Percentiles rank a stretch among this genome's conserved stretches.
phyloP scores from a whole-genome alignment of 2,888 invertebrate species.

The Eurois occulta region DNA sequence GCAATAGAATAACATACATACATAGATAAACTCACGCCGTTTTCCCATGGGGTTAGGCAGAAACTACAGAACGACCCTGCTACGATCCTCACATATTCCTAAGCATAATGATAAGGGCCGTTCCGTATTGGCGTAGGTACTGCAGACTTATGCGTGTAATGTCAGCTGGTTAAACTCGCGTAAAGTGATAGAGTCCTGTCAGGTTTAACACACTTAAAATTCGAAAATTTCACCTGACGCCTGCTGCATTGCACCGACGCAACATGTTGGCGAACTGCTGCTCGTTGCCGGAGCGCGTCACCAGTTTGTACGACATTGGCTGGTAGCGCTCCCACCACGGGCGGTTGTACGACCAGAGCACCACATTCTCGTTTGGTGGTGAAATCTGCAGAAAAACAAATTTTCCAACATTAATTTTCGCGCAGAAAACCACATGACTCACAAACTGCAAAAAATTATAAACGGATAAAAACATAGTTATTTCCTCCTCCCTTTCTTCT shows the following conservation, averaged over 20 bases:
- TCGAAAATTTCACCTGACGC: slow-evolving; percentile 90
- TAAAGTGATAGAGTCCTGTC: background rate
- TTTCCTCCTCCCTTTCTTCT: background rate
- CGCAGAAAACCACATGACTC: background rate
- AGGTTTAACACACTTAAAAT: background rate
- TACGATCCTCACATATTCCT: too few relatives aligned
- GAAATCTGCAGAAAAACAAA: slow-evolving; percentile 83
- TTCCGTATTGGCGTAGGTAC: too few relatives aligned
- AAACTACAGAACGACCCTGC: too few relatives aligned
- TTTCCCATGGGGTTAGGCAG: too few relatives aligned
- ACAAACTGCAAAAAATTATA: background rate
- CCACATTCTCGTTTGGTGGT: slow-evolving; percentile 90
- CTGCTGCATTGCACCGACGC: slow-evolving; percentile 93
- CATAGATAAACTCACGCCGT: too few relatives aligned
- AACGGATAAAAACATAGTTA: background rate
- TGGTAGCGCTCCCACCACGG: slow-evolving; percentile 97
- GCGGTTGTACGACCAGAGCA: slow-evolving; percentile 86
- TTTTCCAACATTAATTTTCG: background rate
- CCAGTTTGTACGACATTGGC: slow-evolving; percentile 93
- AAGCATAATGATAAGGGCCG: too few relatives aligned
- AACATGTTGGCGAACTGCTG: slow-evolving; percentile 93
- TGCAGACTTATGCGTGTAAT: too few relatives aligned
- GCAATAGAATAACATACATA: too few relatives aligned
- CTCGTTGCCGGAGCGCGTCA: slow-evolving; percentile 94
- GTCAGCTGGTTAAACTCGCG: too few relatives aligned